These are phyloP conservation scores for Pseudolaguvia tuberculata DNA, from an alignment of 2,113 vertebrate genomes.

Conservation along the genomic window DNA sequence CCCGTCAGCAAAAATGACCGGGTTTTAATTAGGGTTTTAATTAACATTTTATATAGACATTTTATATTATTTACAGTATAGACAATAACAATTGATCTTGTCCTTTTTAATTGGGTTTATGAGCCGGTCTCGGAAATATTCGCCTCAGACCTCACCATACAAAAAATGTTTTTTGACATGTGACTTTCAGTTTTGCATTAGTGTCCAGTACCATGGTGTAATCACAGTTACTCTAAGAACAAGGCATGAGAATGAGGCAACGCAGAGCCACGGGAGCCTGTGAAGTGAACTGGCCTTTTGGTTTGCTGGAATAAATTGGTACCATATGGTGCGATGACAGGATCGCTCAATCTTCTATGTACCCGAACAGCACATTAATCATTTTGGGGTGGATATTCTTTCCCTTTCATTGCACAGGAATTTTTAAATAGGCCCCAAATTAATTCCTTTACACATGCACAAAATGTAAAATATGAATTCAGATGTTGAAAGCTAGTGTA, in stretches of 20 bases:
- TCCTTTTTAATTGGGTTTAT: conserved; percentile 17
- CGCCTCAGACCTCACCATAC: background rate
- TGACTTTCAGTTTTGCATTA: conserved; percentile 5
- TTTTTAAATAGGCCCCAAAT: conserved; percentile 66
- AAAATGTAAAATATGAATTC: conserved; percentile 63
- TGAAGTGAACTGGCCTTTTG: conserved; percentile 67
- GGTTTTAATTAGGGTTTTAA: too few relatives aligned
- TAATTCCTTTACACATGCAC: conserved; percentile 68
- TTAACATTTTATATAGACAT: too few relatives aligned
- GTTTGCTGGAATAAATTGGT: conserved; percentile 74
- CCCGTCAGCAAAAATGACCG: too few relatives aligned
- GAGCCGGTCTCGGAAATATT: background rate
- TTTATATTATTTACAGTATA: too few relatives aligned
- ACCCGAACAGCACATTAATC: conserved; percentile 77
- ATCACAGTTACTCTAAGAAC: conserved; percentile 33
- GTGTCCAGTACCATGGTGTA: background rate
- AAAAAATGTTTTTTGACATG: conserved; percentile 1
- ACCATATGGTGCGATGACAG: conserved; percentile 76
- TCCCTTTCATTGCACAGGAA: conserved; percentile 72
- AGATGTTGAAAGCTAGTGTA: background rate
- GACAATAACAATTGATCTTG: conserved; percentile 18
- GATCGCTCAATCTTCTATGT: conserved; percentile 76
- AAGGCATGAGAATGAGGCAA: conserved; percentile 48
- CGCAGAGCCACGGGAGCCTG: conserved; percentile 60
- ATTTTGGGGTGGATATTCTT: conserved; percentile 70